Evolutionary conservation across 2,797 vertebrate genomes (phyloP).

Genomic region (Ctenosaura bakeri): DNA sequence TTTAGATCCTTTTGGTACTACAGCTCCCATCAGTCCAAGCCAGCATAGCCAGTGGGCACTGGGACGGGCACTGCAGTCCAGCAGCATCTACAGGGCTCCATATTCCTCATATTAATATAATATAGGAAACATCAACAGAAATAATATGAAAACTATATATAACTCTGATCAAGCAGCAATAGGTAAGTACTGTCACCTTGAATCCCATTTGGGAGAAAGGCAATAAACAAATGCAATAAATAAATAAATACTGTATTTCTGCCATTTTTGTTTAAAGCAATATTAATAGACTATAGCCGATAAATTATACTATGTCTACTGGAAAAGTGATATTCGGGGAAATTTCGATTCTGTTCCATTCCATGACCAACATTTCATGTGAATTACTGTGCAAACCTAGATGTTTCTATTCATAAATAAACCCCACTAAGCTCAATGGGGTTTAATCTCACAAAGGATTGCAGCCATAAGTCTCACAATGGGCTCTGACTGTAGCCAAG

Average conservation of each 20-base stretch:
- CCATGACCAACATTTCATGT: neutral
- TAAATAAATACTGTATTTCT: no score
- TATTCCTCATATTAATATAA: neutral
- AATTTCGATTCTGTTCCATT: neutral
- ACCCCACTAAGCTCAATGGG: neutral
- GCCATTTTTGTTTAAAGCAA: neutral
- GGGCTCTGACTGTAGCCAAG: neutral
- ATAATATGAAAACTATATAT: neutral
- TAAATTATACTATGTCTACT: conserved; percentile 76
- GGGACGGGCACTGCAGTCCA: neutral
- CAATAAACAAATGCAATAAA: no score
- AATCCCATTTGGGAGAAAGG: no score
- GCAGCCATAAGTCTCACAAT: no score
- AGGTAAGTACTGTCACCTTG: no score
- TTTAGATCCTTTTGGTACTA: neutral
- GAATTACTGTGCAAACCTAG: neutral
- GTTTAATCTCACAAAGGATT: neutral
- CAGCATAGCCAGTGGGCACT: neutral
- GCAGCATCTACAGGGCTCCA: neutral
- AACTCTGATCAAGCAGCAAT: conserved; percentile 9
- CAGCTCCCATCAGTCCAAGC: neutral
- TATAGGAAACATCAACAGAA: neutral
- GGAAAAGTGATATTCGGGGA: conserved; percentile 45
- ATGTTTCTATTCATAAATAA: neutral
- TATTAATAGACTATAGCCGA: neutral